Base-by-base conservation (phyloP, 2,888 invertebrate genomes). In the Tridacna crocea region DNA sequence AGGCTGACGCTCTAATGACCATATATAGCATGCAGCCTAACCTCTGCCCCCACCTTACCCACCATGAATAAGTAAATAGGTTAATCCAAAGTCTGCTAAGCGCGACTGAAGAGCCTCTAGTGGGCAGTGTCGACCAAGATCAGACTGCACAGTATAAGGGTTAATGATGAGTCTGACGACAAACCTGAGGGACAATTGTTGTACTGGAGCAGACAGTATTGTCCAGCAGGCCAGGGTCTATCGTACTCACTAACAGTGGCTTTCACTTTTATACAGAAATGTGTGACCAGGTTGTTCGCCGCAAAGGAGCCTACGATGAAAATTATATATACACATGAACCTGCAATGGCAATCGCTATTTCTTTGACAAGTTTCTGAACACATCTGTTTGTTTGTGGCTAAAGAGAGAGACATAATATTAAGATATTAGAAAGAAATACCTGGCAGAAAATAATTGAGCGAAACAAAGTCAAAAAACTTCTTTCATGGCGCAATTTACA, bases 161-260 rank as follows among this genome's bases (percentile, higher is more conserved):
- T 24, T 61, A 61, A 1, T 61, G 4, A n/a, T 1, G 26, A 61
- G 24, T 66, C 63, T 60, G 17, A 36, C 2, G 36, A 36, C 36
- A 36, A 36, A 88, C 88, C 87, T 75, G 77, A 13, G 1, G 87
- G 88, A 75, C 88, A 89, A 47, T 66, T n/a, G 55, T 73, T 13
- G 70, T 88, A 82, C 66, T 89, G 88, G 1, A 83, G 58, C n/a
- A 89, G 51, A 55, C 88, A 89, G 78, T 85, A 89, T 68, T 85
- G 75, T 17, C 88, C 88, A 19, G 66, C 70, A 0, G 87, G 87
- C 88, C 88, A 89, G 46, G 78, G 78, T 55, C 78, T 58, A 75
- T 87, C 88, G 26, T 72, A 87, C 24, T 75, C 55, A 48, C 79
- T 88, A 13, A 80, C 51, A 0, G 70, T 58, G 0, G 68, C 6